Evolutionary conservation across 30 jellyfish, hydroid and myxozoan species (phyloP).

Genomic region (Hydra vulgaris): DNA sequence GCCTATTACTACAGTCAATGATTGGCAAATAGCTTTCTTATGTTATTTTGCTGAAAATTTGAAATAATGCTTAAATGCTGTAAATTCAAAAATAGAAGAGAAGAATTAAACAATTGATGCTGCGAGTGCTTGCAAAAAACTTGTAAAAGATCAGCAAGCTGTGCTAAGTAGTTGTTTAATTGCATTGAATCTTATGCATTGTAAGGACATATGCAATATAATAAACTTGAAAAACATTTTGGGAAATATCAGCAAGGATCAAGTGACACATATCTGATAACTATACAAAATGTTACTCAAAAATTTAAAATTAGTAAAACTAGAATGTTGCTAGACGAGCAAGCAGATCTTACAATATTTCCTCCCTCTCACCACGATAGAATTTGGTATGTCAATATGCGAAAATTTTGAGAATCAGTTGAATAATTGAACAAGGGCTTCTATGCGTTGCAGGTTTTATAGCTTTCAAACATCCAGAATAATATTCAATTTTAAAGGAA

Average conservation of each 20-base stretch:
- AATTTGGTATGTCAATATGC: neutral
- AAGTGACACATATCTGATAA: neutral
- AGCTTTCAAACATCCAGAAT: no score
- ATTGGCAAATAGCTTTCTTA: neutral
- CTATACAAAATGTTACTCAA: neutral
- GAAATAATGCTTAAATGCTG: no score
- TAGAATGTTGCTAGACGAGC: neutral
- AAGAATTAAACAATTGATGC: neutral
- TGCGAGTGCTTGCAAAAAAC: neutral
- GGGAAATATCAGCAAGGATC: neutral
- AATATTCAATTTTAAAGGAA: no score
- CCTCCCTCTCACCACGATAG: no score
- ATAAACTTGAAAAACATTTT: neutral
- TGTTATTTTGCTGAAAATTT: no score
- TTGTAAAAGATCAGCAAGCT: neutral
- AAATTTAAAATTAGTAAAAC: neutral
- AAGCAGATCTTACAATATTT: neutral
- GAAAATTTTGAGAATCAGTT: no score
- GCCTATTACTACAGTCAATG: neutral
- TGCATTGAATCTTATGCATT: no score
- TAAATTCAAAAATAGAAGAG: no score
- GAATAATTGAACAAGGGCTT: no score
- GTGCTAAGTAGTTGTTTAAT: neutral
- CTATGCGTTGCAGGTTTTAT: no score
- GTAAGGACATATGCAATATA: no score